Evolutionary conservation across 2,113 vertebrate genomes (phyloP).

Genomic region (Ailuropoda melanoleuca): DNA sequence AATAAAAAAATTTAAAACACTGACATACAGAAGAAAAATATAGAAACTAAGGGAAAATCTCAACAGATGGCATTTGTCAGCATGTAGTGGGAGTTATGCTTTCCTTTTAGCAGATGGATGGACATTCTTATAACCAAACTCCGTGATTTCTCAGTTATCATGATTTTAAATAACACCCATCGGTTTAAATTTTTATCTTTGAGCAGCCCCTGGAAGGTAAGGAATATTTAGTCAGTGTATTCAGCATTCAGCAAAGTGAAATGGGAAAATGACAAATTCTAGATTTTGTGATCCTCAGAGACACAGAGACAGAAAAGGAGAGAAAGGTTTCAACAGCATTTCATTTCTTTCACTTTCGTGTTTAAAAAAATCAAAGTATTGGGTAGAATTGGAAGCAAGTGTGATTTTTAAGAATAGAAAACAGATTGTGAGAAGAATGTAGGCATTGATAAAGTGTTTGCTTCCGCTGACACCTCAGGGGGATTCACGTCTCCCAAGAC

Average conservation of each 20-base stretch:
- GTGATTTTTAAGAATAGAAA: not conserved
- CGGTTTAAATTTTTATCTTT: not conserved
- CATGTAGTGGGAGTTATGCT: not conserved
- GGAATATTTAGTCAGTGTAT: not conserved
- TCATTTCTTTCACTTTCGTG: not conserved
- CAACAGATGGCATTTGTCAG: conserved; percentile 18
- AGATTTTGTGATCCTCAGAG: not conserved
- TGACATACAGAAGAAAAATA: not conserved
- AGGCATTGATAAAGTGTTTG: not conserved
- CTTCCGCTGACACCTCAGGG: not conserved
- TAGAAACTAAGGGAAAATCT: not conserved
- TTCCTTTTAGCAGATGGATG: conserved; percentile 21
- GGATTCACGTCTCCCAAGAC: not conserved
- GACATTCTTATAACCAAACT: conserved; percentile 15
- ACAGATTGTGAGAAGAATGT: not conserved
- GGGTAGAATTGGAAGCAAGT: not conserved
- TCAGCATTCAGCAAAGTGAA: not conserved
- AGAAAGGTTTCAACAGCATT: not conserved
- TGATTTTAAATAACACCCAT: not conserved
- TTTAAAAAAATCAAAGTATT: not conserved
- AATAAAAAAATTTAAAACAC: not conserved
- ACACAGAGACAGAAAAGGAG: not conserved
- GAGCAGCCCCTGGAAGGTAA: not conserved
- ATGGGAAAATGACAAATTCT: not conserved
- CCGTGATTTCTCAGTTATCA: not conserved